Evolutionary conservation across 2,797 vertebrate species (phyloP), one percentile per base, ranked within the genome.

Genomic region (Darevskia mixta): DNA sequence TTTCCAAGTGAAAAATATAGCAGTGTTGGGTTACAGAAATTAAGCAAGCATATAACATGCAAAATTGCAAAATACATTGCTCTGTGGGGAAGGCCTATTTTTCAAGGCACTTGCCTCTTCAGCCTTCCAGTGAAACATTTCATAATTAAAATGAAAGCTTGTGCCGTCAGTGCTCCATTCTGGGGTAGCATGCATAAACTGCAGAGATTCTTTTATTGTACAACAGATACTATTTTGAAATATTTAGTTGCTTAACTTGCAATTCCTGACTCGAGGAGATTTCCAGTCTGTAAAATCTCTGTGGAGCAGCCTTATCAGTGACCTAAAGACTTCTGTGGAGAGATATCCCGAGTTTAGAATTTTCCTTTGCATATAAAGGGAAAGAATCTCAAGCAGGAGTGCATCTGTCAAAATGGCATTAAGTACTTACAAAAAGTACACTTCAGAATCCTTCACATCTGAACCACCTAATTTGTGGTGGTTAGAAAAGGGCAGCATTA

Each of bases 141-240:
- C 71, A 67, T 55, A 82, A 87, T 83, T 77, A 87, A 87, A 82
- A 76, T 82, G 79, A 66, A 69, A 20, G 43, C 8, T 77, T 13
- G 25, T 10, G 8, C 61, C 25, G 8, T 55, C 73, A 77, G 43
- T 77, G 32, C 25, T 69, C n/a, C 41, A 29, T 49, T 49, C 80
- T 76, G 76, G 18, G 20, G 7, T 29, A 69, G 64, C 43, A 69
- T 8, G 27, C 27, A 32, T 25, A 41, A 88, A 78, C 17, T 23
- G 81, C 45, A 78, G 69, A 32, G 38, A 29, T 29, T 71, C 32
- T 41, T 25, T 32, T 78, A 83, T 72, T 83, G 61, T 18, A 79
- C 17, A 79, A 78, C 20, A n/a, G n/a, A 61, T 43, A 43, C 13
- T 8, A 25, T 71, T 79, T 49, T 17, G 27, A 75, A 73, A 64